Evolutionary conservation across 2,113 vertebrate species (phyloP).

Genomic region (Triplophysa dalaica): DNA sequence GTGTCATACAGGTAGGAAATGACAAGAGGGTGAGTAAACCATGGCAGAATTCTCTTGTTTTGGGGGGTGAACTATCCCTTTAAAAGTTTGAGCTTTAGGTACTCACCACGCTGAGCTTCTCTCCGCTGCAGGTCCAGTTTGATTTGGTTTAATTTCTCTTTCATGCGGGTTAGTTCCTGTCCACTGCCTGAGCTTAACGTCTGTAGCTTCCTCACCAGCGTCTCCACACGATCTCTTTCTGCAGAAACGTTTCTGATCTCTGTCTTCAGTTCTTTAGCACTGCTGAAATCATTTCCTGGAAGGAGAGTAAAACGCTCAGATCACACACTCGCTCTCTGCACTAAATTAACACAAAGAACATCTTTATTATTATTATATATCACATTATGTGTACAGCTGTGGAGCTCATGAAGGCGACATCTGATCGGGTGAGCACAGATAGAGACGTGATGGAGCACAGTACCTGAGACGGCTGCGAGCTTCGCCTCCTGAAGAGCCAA

Average conservation of each 20-base stretch:
- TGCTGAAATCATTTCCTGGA: conserved; percentile 83
- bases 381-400: neutral
- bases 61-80: too few relatives aligned
- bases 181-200: conserved; percentile 73
- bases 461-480: conserved; percentile 83
- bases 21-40: too few relatives aligned
- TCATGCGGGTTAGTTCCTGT: conserved; percentile 75
- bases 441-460: conserved; percentile 10
- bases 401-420: conserved; percentile 1
- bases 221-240: conserved; percentile 81
- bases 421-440: neutral
- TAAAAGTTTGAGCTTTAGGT: neutral
- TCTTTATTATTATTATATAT: too few relatives aligned
- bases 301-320: conserved; percentile 21
- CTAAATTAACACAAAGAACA: neutral
- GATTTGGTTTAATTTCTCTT: conserved; percentile 76
- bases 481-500: conserved; percentile 85
- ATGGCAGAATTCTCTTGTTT: too few relatives aligned
- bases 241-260: conserved; percentile 79
- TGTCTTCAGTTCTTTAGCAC: conserved; percentile 82
- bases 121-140: conserved; percentile 77
- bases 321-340: neutral
- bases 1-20: too few relatives aligned
- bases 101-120: conserved; percentile 80
- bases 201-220: conserved; percentile 75